phyloP scores from a whole-genome alignment of 2,113 vertebrate species.

The Petrocephalus microphthalmus region DNA sequence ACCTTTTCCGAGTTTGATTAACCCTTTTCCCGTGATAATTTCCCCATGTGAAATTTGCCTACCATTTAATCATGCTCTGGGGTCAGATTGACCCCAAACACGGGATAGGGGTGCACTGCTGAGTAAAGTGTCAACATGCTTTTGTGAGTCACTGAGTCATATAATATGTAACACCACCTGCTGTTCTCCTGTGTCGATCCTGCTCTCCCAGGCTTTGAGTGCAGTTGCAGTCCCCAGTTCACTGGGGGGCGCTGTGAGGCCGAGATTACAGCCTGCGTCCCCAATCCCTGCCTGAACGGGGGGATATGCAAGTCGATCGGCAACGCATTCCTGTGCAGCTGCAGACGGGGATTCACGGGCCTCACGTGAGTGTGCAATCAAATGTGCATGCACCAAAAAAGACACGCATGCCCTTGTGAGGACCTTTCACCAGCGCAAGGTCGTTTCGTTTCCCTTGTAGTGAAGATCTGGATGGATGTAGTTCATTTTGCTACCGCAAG shows the following conservation, averaged over 20 bases:
- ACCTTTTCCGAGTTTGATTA: not conserved
- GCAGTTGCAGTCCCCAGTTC: conserved; percentile 80
- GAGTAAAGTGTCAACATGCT: not conserved
- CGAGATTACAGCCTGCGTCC: conserved; percentile 86
- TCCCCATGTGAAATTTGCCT: no score
- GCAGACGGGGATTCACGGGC: conserved; percentile 81
- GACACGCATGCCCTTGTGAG: not conserved
- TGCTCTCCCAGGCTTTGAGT: conserved; percentile 75
- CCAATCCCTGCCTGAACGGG: conserved; percentile 85
- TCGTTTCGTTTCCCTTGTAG: not conserved
- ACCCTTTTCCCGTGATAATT: no score
- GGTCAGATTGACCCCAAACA: no score
- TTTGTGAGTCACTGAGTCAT: not conserved
- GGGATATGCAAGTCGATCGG: conserved; percentile 84
- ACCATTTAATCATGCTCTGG: no score
- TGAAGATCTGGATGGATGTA: not conserved
- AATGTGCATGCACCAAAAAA: not conserved
- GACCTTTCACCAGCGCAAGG: not conserved
- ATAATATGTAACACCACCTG: not conserved
- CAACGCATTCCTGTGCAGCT: conserved; percentile 86
- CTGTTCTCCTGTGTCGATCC: conserved; percentile 16
- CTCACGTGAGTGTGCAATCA: conserved; percentile 71
- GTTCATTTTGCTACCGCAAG: conserved; percentile 1
- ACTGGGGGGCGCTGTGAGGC: conserved; percentile 89
- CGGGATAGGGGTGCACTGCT: no score